Base-by-base conservation (phyloP, 1,140 invertebrate genomes). In the Drosophila mayri region DNA sequence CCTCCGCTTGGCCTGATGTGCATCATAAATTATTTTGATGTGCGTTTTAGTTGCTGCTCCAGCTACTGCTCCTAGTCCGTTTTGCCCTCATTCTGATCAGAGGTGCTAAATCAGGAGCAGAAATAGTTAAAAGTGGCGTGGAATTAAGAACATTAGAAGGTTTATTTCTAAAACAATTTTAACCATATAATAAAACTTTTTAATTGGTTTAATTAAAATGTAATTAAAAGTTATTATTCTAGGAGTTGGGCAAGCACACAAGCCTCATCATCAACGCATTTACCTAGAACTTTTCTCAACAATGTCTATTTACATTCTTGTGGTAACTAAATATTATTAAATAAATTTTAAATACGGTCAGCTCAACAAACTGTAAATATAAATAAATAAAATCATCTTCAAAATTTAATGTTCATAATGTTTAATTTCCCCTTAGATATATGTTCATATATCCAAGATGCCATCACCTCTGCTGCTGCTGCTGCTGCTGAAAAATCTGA, bases 11-110 rank as follows among this genome's bases (percentile, higher is more conserved):
- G 38, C 70, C 62, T 65, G 76, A 88, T 90, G 81, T 84, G 85
- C 77, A 90, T 81, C 81, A 88, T 88, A 84, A 88, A 90, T 88
- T 90, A 90, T 85, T 88, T 81, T 88, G 84, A 88, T 90, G 85
- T 83, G 77, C 76, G 76, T 67, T 88, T 74, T 73, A 66, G 81
- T 76, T 85, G 81, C 54, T 40, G 28, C 67, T 20, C 18, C 38
- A 35, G 25, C 64, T 35, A 37, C 28, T 10, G 38, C 62, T 68
- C 35, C 40, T 30, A 20, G 22, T 49, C n/a, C 22, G 43, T 25
- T n/a, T 25, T 55, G 52, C 35, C 35, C 35, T 55, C 35, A 38
- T 38, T 38, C 37, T 41, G 16, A 28, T 38, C 30, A 50, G 66
- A 46, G 38, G 16, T 66, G 58, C 41, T 22, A 25, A 46, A 66